Conservation (phyloP, 2,888 invertebrate genomes). For the Macrophya alboannulata region DNA sequence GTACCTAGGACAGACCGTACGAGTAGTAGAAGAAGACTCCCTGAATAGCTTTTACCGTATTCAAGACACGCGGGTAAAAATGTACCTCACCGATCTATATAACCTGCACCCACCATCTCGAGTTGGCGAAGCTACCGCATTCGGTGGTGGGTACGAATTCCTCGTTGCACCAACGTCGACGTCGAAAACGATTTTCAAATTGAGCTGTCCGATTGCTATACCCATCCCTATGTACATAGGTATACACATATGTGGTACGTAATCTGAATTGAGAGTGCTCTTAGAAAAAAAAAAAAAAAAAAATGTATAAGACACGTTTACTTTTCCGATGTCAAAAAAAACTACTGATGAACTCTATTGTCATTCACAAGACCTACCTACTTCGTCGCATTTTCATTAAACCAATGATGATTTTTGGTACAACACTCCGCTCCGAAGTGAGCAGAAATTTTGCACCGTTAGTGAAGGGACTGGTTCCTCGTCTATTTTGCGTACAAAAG, state of each 20-base stretch:
- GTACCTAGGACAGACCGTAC: background rate
- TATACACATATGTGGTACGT: background rate
- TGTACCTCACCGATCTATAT: conserved; percentile 25
- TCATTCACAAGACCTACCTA: background rate
- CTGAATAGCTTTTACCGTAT: conserved; percentile 25
- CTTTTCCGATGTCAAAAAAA: background rate
- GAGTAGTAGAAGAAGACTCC: background rate
- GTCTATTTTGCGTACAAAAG: background rate
- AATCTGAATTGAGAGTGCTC: conserved; percentile 3
- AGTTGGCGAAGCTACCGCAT: background rate
- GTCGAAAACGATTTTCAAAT: conserved; percentile 43
- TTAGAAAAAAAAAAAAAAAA: background rate
- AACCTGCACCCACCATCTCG: background rate
- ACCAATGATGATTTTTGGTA: background rate
- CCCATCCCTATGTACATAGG: no score
- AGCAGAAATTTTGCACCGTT: background rate
- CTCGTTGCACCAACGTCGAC: background rate
- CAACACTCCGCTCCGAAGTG: background rate
- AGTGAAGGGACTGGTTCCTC: background rate
- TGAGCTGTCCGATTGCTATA: conserved; percentile 22
- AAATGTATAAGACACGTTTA: background rate
- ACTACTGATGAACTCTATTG: background rate
- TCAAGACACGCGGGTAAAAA: conserved; percentile 49
- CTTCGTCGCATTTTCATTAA: no score
- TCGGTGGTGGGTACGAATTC: conserved; percentile 17